A percentile compares a stretch with the other conserved stretches of the same genome.
Evolutionary conservation across 1,140 invertebrate species (phyloP).

Genomic region (Chelonus insularis): DNA sequence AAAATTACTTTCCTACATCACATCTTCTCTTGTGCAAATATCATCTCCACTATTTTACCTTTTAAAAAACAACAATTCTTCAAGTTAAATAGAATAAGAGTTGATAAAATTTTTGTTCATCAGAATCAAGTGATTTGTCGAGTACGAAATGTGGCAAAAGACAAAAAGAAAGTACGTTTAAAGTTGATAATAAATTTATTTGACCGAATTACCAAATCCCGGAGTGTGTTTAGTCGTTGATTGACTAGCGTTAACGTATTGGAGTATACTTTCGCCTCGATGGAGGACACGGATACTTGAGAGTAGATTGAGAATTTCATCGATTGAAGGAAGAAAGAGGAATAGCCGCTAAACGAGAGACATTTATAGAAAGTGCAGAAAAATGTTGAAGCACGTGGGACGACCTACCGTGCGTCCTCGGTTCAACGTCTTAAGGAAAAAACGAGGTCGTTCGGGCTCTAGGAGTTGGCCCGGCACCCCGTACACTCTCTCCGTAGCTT

Average conservation of each 20-base stretch:
- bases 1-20: too few species aligned
- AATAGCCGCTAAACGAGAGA: neutral
- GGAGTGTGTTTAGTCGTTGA: neutral
- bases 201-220: neutral
- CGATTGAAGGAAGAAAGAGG: neutral
- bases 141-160: too few species aligned
- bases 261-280: conserved; percentile 8
- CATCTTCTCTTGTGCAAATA: too few species aligned
- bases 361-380: conserved; percentile 7
- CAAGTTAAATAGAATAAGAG: too few species aligned
- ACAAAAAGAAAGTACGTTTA: neutral
- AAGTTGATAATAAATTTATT: neutral
- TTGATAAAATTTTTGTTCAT: too few species aligned
- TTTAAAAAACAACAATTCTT: too few species aligned
- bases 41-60: too few species aligned
- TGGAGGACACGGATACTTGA: conserved; percentile 5
- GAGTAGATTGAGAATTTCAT: neutral
- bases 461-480: conserved; percentile 56
- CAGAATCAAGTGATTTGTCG: too few species aligned
- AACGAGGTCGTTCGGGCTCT: conserved; percentile 49
- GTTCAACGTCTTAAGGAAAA: conserved; percentile 44
- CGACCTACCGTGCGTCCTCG: conserved; percentile 36
- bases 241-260: too few species aligned
- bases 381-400: conserved; percentile 52
- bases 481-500: conserved; percentile 47